Percentiles rank a stretch among this genome's conserved stretches.
Evolutionary conservation across 2,888 invertebrate genomes (phyloP).

Genomic region (Diachrysia chrysitis): DNA sequence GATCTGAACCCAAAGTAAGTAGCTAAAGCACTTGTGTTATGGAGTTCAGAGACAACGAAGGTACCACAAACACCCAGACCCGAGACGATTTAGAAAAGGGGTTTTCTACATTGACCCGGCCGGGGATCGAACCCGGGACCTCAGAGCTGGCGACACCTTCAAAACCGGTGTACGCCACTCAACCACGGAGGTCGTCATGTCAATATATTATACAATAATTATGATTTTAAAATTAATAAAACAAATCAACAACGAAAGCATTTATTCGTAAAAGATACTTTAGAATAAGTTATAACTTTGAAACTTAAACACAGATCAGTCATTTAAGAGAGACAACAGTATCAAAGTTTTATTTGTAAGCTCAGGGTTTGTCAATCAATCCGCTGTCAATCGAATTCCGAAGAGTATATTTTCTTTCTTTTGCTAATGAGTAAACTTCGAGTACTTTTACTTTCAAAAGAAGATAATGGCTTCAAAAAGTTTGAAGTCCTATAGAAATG

Average conservation of each 20-base stretch:
- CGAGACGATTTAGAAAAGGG: no score
- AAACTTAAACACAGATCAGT: not conserved
- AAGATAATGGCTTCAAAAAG: slow-evolving; percentile 26
- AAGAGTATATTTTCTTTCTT: not conserved
- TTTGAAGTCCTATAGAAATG: slow-evolving; percentile 12
- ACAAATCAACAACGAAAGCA: not conserved
- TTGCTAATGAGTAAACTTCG: slow-evolving; percentile 12
- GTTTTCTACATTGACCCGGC: no score
- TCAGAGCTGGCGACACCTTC: no score
- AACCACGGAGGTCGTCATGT: no score
- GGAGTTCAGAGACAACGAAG: no score
- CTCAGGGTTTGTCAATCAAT: not conserved
- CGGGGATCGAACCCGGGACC: no score
- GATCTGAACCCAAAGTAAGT: no score
- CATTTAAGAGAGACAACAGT: not conserved
- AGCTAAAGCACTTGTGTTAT: no score
- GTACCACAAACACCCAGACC: no score
- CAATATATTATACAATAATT: no score
- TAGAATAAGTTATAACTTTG: not conserved
- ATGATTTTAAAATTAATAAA: no score
- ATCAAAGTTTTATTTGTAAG: not conserved
- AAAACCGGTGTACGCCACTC: no score
- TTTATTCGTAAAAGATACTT: not conserved
- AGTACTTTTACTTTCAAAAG: slow-evolving; percentile 24
- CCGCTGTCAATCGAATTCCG: not conserved